Percentiles rank a stretch among this genome's conserved stretches.
These are phyloP conservation scores for Sardinella longiceps DNA, from an alignment of 2,797 vertebrate species.

Conservation along the genomic window DNA sequence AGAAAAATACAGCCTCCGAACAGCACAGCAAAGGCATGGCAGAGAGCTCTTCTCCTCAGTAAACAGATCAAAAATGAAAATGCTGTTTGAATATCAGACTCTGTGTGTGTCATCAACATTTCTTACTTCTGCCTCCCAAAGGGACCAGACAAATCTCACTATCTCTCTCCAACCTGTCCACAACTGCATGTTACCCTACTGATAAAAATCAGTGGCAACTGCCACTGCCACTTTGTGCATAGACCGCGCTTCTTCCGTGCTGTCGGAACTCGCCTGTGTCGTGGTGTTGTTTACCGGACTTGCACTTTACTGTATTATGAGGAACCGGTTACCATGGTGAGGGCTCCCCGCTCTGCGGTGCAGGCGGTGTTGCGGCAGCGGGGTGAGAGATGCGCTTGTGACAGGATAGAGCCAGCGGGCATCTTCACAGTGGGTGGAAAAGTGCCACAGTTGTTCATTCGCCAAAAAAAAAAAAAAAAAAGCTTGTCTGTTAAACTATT, in stretches of 20 bases:
- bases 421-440: not conserved
- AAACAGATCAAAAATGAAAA: not conserved
- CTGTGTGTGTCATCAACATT: conserved; percentile 16
- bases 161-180: conserved; percentile 44
- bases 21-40: not conserved
- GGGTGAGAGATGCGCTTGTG: not conserved
- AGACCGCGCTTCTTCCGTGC: not conserved
- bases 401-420: not conserved
- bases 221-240: not conserved
- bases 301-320: conserved; percentile 26
- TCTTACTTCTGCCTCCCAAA: conserved; percentile 18
- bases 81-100: not conserved
- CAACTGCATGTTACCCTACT: not conserved
- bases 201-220: conserved; percentile 2
- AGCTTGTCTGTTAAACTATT: not conserved
- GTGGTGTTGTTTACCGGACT: not conserved
- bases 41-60: not conserved
- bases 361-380: not conserved
- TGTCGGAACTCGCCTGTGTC: not conserved
- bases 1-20: not conserved
- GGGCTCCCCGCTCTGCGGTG: conserved; percentile 12
- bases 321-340: conserved; percentile 43
- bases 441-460: not conserved
- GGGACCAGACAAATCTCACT: not conserved
- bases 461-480: not conserved